Evolutionary conservation across 2,888 invertebrate species (phyloP).

Genomic region (Conops quadrifasciatus): DNA sequence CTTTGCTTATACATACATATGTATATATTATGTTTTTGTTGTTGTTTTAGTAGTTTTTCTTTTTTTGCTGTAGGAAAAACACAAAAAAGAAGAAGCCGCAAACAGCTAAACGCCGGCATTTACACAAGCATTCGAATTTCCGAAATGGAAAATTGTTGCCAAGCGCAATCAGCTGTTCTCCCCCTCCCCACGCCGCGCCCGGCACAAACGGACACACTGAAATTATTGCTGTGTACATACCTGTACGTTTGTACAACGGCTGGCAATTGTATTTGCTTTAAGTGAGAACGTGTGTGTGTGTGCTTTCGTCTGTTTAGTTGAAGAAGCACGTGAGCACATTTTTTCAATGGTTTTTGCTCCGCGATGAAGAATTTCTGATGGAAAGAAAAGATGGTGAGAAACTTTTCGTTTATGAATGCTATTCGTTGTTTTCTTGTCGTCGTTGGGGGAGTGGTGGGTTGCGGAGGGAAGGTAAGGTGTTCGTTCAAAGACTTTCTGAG

Average conservation of each 20-base stretch:
- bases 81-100: no score
- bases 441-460: not conserved
- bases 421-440: not conserved
- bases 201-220: not conserved
- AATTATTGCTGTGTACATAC: not conserved
- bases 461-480: not conserved
- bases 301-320: constrained; percentile 3
- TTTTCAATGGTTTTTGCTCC: not conserved
- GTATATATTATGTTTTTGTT: constrained; percentile 18
- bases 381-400: not conserved
- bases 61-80: constrained; percentile 12
- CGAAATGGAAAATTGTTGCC: constrained; percentile 50
- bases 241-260: not conserved
- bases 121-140: constrained; percentile 25
- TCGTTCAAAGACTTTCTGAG: not conserved
- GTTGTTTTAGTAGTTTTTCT: constrained; percentile 3
- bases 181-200: not conserved
- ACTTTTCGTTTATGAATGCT: not conserved
- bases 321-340: constrained; percentile 16
- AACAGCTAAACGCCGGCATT: constrained; percentile 22
- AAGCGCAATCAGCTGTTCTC: constrained; percentile 46
- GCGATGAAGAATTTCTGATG: not conserved
- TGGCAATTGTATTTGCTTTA: not conserved
- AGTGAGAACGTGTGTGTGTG: constrained; percentile 7
- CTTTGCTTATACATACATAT: not conserved